Evolutionary conservation across 2,113 vertebrate genomes (phyloP), one percentile per base, ranked within the genome.

Genomic region (Chloebia gouldiae): DNA sequence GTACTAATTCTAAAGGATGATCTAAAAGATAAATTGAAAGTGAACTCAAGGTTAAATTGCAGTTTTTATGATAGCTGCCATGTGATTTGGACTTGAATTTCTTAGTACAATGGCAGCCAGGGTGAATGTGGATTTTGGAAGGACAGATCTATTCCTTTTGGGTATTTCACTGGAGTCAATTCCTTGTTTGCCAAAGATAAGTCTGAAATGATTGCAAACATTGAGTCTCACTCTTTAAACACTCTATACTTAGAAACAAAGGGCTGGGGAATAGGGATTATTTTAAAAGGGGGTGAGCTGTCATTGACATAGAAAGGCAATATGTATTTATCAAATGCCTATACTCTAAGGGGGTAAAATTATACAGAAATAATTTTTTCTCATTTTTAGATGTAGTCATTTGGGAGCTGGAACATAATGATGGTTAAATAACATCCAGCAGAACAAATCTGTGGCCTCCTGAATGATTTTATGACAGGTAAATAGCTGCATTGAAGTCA

Each of bases 111-210:
- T 0, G 0, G 65, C 86, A 91, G 89, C 66, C 89, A 95, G 70
- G 37, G 50, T 86, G 81, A 89, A 73, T 95, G 89, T 96, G 84
- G 84, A 76, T 96, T 92, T 96, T 96, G 93, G 95, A 96, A 95
- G 78, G 81, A 88, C 68, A 84, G 84, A 89, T 76, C 50, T 93
- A 91, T 91, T 91, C 86, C 66, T 94, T 87, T 87, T 61, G 78
- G 85, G 87, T 88, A 92, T 96, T 95, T 68, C 73, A 69, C 61
- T 91, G 81, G 45, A 96, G 91, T 95, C 70, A 91, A 90, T 91
- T 95, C 70, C 37, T 85, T 92, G 89, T 96, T 96, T 95, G 93
- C 93, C 93, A 94, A 96, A 95, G 95, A 95, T 96, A 97, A 95
- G 78, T 93, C 91, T 94, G 91, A 92, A 95, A 96, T 82, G 45